phyloP scores from a whole-genome alignment of 2,888 invertebrate genomes.

The Drosophila anomalipes region DNA sequence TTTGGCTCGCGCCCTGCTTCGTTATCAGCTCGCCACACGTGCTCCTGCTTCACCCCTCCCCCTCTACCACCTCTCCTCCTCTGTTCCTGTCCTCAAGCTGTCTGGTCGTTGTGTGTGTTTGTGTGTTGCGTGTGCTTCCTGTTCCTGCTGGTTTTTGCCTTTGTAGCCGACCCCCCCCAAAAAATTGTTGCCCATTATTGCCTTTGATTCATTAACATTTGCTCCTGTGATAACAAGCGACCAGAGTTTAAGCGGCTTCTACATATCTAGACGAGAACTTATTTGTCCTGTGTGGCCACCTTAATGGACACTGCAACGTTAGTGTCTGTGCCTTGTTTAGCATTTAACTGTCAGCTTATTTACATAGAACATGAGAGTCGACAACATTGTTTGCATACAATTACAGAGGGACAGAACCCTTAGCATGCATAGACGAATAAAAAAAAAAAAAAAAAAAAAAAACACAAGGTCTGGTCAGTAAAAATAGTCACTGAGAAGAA shows the following conservation, averaged over 20 bases:
- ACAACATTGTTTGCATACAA: conserved; percentile 79
- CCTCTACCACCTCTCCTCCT: background rate
- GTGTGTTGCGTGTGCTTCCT: conserved; percentile 45
- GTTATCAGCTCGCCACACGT: conserved; percentile 63
- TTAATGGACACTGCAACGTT: conserved; percentile 35
- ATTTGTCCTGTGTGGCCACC: conserved; percentile 11
- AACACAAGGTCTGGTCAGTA: conserved; percentile 6
- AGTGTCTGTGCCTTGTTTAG: conserved; percentile 57
- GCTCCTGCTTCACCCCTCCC: background rate
- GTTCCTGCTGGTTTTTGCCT: conserved; percentile 32
- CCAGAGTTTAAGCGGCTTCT: conserved; percentile 2
- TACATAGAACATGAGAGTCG: conserved; percentile 79
- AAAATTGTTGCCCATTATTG: conserved; percentile 57
- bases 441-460: background rate
- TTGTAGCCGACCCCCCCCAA: conserved; percentile 44
- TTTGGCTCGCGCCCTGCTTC: conserved; percentile 61
- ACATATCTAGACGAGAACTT: conserved; percentile 19
- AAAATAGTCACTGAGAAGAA: conserved; percentile 2
- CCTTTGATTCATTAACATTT: conserved; percentile 79
- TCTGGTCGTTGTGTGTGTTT: conserved; percentile 5
- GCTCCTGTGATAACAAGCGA: conserved; percentile 41
- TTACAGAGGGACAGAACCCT: conserved; percentile 52
- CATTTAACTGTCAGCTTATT: conserved; percentile 74
- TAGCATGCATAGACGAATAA: conserved; percentile 11
- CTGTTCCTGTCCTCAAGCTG: background rate